Evolutionary conservation across 2,797 vertebrate genomes (phyloP).

Genomic region (Phyllotis vaccarum): DNA sequence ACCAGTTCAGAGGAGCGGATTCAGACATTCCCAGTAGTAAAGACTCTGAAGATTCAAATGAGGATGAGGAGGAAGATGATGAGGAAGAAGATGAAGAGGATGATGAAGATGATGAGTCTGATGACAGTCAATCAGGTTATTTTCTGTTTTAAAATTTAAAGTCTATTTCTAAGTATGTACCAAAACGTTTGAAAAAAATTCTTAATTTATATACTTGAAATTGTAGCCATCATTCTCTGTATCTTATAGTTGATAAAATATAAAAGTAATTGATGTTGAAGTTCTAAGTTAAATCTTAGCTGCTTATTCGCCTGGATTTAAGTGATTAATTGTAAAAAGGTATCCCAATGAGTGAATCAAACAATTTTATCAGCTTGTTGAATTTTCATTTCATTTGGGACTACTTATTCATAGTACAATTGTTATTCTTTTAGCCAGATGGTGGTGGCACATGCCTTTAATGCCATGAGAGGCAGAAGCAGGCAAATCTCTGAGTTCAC

Average conservation of each 20-base stretch:
- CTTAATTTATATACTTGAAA: conserved; percentile 30
- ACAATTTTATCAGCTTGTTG: conserved; percentile 41
- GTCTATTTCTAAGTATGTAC: conserved; percentile 59
- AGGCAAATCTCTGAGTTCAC: not conserved
- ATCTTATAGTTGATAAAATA: conserved; percentile 6
- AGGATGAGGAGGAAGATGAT: conserved; percentile 95
- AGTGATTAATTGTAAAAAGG: conserved; percentile 54
- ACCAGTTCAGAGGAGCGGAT: conserved; percentile 91
- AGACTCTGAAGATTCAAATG: conserved; percentile 95
- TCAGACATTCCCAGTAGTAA: conserved; percentile 94
- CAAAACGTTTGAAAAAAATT: conserved; percentile 58
- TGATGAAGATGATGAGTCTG: conserved; percentile 95
- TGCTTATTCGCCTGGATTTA: conserved; percentile 57
- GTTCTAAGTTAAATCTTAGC: conserved; percentile 55
- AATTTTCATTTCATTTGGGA: conserved; percentile 49
- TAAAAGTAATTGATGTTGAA: conserved; percentile 21
- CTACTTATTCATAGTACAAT: not conserved
- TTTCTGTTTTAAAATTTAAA: conserved; percentile 85
- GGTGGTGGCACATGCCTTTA: not conserved
- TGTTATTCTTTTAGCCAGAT: not conserved
- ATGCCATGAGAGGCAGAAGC: not conserved
- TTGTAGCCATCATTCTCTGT: conserved; percentile 39
- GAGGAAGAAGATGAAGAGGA: conserved; percentile 95
- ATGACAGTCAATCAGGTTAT: conserved; percentile 96
- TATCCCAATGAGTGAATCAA: conserved; percentile 35